Percentiles rank a stretch among this genome's conserved stretches.
Conservation (phyloP, 2,113 vertebrate genomes). For the Bos indicus region DNA sequence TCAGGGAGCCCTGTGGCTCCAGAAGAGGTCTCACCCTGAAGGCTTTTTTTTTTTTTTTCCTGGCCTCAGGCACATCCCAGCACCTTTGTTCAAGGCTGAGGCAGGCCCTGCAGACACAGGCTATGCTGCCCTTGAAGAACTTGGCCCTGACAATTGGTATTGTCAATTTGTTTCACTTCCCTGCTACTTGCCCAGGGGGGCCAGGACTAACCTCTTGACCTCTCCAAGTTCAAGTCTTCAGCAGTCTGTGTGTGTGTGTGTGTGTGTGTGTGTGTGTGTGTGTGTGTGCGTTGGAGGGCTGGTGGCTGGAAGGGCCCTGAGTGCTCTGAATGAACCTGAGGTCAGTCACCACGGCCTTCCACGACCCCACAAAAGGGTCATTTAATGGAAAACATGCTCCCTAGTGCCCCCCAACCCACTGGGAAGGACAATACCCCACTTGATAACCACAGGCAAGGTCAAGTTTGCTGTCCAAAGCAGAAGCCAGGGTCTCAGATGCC, state of each 20-base stretch:
- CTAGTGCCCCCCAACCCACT: background rate
- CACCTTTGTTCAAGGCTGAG: background rate
- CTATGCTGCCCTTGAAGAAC: background rate
- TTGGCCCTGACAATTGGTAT: background rate
- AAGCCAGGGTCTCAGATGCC: background rate
- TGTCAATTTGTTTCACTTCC: background rate
- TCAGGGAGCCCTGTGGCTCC: no score
- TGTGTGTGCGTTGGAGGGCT: background rate
- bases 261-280: no score
- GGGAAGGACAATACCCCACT: background rate
- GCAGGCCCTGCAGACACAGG: background rate
- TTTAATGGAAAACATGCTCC: background rate
- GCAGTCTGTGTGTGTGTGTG: no score
- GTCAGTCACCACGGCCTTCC: background rate
- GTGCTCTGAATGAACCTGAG: background rate
- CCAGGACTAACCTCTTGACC: background rate
- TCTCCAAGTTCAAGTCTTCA: background rate
- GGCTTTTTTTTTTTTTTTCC: background rate
- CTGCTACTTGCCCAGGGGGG: background rate
- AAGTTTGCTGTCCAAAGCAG: background rate
- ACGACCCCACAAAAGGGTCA: background rate
- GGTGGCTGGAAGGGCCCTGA: background rate
- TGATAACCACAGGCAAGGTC: background rate
- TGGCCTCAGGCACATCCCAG: fast-evolving
- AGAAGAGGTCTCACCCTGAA: background rate